These are phyloP conservation scores for Eurois occulta DNA, from an alignment of 2,888 invertebrate species.

Conservation along the genomic window DNA sequence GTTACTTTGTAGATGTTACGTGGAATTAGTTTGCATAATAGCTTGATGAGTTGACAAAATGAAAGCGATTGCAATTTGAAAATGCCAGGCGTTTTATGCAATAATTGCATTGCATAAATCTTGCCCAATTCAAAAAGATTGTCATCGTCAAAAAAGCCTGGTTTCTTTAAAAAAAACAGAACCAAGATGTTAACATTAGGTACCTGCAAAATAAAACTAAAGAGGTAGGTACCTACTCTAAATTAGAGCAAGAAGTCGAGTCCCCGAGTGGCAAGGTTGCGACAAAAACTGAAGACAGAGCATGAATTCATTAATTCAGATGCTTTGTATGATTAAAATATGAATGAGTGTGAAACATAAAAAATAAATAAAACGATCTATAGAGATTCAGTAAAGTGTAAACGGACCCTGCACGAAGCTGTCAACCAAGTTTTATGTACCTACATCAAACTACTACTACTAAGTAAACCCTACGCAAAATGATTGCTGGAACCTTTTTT, in stretches of 20 bases:
- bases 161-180: not conserved
- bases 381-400: too few relatives aligned
- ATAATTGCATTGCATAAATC: not conserved
- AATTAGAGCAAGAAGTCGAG: not conserved
- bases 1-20: not conserved
- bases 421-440: too few relatives aligned
- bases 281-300: not conserved
- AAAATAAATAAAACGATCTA: not conserved
- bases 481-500: too few relatives aligned
- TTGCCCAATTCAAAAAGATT: not conserved
- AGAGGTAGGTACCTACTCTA: not conserved
- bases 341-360: not conserved
- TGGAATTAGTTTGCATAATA: not conserved
- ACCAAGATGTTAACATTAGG: not conserved
- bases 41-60: not conserved
- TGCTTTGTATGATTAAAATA: constrained; percentile 2
- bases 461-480: too few relatives aligned
- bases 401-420: too few relatives aligned
- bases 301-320: not conserved
- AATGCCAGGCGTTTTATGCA: not conserved
- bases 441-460: too few relatives aligned
- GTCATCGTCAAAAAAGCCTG: not conserved
- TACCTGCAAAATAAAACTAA: not conserved
- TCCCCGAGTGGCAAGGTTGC: not conserved
- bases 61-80: not conserved